Percentiles rank a stretch among this genome's conserved stretches.
Evolutionary conservation across 2,888 invertebrate genomes (phyloP).

Genomic region (Myathropa florea): DNA sequence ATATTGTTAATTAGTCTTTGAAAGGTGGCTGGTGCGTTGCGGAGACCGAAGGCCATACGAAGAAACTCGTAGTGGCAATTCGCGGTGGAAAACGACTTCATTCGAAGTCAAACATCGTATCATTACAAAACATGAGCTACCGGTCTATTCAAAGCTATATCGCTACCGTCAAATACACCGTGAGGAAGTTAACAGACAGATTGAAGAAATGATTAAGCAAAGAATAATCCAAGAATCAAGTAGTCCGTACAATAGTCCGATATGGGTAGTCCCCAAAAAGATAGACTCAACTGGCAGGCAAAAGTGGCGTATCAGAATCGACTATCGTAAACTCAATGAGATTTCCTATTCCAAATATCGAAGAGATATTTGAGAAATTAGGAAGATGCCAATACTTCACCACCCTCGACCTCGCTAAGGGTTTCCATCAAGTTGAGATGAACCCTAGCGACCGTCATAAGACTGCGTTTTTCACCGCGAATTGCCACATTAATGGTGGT

Average conservation of each 20-base stretch:
- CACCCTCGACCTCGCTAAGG: not conserved
- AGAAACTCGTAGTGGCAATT: slow-evolving; percentile 2
- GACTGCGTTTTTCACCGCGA: no score
- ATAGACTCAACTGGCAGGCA: not conserved
- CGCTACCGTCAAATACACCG: no score
- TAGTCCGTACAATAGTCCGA: not conserved
- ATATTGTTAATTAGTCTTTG: slow-evolving; percentile 1
- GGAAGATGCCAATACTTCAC: no score
- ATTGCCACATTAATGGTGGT: no score
- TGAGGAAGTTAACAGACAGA: no score
- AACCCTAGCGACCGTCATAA: not conserved
- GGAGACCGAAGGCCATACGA: not conserved
- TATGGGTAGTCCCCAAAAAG: no score
- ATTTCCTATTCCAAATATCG: not conserved
- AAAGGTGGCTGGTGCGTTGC: not conserved
- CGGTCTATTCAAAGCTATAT: no score
- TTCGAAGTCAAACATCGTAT: no score
- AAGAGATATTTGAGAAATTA: no score
- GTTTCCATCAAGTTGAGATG: not conserved
- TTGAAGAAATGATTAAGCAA: slow-evolving; percentile 5
- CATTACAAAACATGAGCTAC: no score
- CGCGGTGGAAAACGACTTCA: not conserved
- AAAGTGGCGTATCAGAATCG: slow-evolving; percentile 5
- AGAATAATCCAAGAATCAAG: slow-evolving; percentile 1
- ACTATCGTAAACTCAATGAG: slow-evolving; percentile 9